Evolutionary conservation across 37 sponge, comb jelly and placozoan species (phyloP).

Genomic region (Lycopodina hypogea): DNA sequence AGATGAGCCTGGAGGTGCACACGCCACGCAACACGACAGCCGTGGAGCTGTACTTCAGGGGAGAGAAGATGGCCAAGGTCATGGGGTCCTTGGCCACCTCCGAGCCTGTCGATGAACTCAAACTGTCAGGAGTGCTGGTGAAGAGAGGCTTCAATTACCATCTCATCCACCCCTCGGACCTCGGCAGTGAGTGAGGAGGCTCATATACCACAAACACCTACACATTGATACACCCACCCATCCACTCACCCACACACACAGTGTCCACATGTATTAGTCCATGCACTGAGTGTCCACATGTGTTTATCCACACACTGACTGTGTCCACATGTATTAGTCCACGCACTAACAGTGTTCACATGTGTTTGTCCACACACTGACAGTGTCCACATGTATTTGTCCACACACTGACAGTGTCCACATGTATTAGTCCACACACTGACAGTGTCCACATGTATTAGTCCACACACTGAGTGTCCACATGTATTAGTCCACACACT

Average conservation of each 20-base stretch:
- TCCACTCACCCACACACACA: too few relatives aligned
- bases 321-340: too few relatives aligned
- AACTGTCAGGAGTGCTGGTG: slow-evolving; percentile 85
- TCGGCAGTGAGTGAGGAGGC: slow-evolving; percentile 57
- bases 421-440: too few relatives aligned
- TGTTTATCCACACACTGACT: background rate
- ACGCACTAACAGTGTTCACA: too few relatives aligned
- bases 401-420: too few relatives aligned
- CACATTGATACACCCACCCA: background rate
- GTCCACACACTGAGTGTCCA: too few relatives aligned
- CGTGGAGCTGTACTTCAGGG: slow-evolving; percentile 90
- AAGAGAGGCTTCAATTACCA: slow-evolving; percentile 97
- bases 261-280: background rate
- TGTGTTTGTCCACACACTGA: too few relatives aligned
- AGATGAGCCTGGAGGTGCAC: slow-evolving; percentile 61
- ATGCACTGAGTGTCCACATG: background rate
- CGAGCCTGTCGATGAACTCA: slow-evolving; percentile 61
- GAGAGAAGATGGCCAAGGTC: slow-evolving; percentile 99
- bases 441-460: too few relatives aligned
- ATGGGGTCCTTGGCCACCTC: slow-evolving; percentile 82
- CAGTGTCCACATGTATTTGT: too few relatives aligned
- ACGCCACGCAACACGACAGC: slow-evolving; percentile 92
- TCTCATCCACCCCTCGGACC: slow-evolving; percentile 87
- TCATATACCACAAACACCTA: background rate
- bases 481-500: too few relatives aligned